Base-by-base conservation (phyloP, 2,888 invertebrate species). In the Agriotes lineatus region DNA sequence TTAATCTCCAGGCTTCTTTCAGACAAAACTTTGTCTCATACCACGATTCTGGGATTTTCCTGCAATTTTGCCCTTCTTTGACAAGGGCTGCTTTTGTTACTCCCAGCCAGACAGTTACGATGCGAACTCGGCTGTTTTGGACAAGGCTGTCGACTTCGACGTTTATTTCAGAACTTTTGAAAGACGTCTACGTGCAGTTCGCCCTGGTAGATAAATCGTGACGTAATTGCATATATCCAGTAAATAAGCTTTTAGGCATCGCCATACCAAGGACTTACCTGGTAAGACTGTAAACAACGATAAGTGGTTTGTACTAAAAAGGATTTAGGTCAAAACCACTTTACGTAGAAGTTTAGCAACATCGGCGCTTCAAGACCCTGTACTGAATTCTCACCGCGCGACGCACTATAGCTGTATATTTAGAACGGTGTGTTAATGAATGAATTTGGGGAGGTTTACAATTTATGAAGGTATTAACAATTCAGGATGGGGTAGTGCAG, bases 391-490 rank as follows among this genome's bases (percentile, higher is more conserved):
- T n/a, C n/a, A n/a, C n/a, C n/a, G n/a, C n/a, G n/a, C n/a, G n/a
- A n/a, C n/a, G n/a, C n/a, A n/a, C 25, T 25, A 7, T 25, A 7
- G 25, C 25, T 39, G 14, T 39, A 39, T 39, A 39, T 39, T 39
- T 14, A 39, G 39, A 39, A 12, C 39, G 14, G 14, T 39, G 14
- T 10, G 45, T 48, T 48, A 25, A 20, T 48, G 48, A 48, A 48
- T 48, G 48, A 48, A 48, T 48, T 48, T 48, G 48, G 48, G 48
- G 25, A 25, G 22, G 48, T 48, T 48, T 48, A 48, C 22, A 48
- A 48, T 48, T 20, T 48, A 48, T 22, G 48, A 48, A 48, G 48
- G 48, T 48, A 48, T 48, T 48, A 48, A 48, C 22, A 48, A 48
- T 48, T 48, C 48, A 48, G 48, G 22, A 10, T 7, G 22, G 44